Evolutionary conservation across 2,797 vertebrate species (phyloP), one percentile per base, ranked within the genome.

Genomic region (Catostomus latipinnis): DNA sequence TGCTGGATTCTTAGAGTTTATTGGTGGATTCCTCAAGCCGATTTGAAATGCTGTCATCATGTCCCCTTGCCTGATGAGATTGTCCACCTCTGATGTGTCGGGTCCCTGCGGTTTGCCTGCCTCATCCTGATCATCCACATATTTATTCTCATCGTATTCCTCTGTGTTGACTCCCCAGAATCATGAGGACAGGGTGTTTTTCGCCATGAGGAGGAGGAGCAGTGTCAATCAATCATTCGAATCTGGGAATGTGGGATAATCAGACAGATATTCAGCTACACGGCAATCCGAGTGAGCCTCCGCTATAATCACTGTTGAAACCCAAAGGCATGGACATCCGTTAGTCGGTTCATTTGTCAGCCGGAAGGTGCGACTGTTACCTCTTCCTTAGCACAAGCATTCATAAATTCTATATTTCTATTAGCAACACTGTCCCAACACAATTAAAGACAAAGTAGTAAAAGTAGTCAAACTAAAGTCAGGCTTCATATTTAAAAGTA

Each of bases 111-210:
- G 94, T 46, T 93, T 94, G 22, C 92, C 94, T 77, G 93, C 94
- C 75, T 96, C 95, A 45, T 96, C 94, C 80, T 85, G 82, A 5
- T 97, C 96, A 86, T 97, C 96, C 88, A 97, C 96, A 81, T 96
- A 97, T 86, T 96, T 96, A 89, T 97, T 97, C 91, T 97, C 96
- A 82, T 97, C 96, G 90, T 94, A 97, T 86, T 96, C 95, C 81
- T 96, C 96, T 71, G 97, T 95, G 89, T 98, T 96, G 62, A 97
- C 94, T 81, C 94, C 95, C 78, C 96, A 93, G 81, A 98, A 98
- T 12, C 95, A 93, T 53, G 93, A 95, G 4, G 95, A 95, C 58
- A 93, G 87, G 0, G 96, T 95, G 83, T 94, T 95, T 83, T 94
- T 96, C 63, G 96, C 95, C 96, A 97, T 97, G 82, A 69, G 81